phyloP scores from a whole-genome alignment of 37 sponge, comb jelly and placozoan genomes.

The Agelas oroides region DNA sequence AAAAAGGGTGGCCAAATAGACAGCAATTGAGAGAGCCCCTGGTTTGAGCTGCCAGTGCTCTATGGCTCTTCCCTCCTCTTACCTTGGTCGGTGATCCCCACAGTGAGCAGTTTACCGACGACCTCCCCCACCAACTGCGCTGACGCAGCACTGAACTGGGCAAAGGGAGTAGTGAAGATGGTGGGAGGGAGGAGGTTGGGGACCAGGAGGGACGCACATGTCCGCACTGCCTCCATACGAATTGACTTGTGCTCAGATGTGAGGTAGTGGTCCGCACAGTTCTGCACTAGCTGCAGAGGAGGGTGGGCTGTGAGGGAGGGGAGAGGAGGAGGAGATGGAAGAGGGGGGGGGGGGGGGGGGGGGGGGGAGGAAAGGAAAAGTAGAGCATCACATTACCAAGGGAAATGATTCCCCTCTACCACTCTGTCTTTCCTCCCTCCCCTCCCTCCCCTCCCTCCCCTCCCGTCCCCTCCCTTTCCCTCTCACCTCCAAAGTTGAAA shows the following conservation, averaged over 20 bases:
- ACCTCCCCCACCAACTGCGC: conserved; percentile 87
- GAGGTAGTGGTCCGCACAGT: conserved; percentile 81
- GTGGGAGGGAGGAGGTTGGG: conserved; percentile 71
- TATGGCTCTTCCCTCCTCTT: no score
- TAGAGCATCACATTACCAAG: no score
- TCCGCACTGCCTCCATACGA: conserved; percentile 84
- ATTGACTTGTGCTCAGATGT: conserved; percentile 64
- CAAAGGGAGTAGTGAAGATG: conserved; percentile 58
- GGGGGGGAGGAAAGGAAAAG: neutral
- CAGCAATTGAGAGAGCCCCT: no score
- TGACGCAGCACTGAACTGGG: conserved; percentile 48
- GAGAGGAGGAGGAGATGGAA: neutral
- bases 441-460: no score
- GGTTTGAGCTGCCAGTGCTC: no score
- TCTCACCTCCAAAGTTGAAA: conserved; percentile 81
- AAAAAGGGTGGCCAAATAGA: no score
- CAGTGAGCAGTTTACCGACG: conserved; percentile 78
- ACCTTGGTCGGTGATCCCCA: conserved; percentile 91
- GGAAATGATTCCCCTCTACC: no score
- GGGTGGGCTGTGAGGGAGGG: conserved; percentile 50
- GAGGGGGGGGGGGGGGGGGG: neutral
- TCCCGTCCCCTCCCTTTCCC: no score
- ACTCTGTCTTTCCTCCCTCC: no score
- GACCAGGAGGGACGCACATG: conserved; percentile 80
- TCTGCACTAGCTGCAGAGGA: conserved; percentile 82